These are phyloP conservation scores for Cavia aperea DNA, from an alignment of 2,113 vertebrate species.

Conservation along the genomic window DNA sequence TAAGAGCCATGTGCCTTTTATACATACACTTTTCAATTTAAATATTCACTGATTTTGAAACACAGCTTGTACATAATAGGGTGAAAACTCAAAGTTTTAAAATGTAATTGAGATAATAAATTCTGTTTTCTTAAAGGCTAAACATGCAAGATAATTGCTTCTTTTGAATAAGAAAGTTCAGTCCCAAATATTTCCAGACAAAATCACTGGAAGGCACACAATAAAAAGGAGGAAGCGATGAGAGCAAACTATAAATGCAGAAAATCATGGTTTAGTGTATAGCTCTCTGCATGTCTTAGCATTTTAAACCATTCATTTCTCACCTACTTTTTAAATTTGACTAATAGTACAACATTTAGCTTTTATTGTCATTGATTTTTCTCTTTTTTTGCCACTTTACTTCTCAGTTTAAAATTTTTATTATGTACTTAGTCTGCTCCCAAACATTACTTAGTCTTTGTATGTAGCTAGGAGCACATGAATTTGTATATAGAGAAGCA, in stretches of 20 bases:
- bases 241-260: neutral
- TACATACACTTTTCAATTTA: neutral
- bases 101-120: neutral
- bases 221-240: neutral
- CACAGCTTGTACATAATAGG: neutral
- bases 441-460: neutral
- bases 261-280: neutral
- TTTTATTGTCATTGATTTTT: neutral
- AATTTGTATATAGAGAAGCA: slow-evolving; percentile 18
- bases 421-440: neutral
- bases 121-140: neutral
- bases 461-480: neutral
- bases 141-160: neutral
- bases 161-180: neutral
- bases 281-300: neutral
- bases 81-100: neutral
- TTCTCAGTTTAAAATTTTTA: neutral
- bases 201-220: neutral
- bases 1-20: neutral
- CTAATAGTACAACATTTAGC: neutral
- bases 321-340: neutral
- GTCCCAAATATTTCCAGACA: neutral
- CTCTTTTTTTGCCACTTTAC: neutral
- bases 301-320: neutral
- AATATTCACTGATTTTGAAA: neutral